A percentile compares a stretch with the other conserved stretches of the same genome.
Conservation (phyloP, 2,797 vertebrate species). For the Avahi laniger region DNA sequence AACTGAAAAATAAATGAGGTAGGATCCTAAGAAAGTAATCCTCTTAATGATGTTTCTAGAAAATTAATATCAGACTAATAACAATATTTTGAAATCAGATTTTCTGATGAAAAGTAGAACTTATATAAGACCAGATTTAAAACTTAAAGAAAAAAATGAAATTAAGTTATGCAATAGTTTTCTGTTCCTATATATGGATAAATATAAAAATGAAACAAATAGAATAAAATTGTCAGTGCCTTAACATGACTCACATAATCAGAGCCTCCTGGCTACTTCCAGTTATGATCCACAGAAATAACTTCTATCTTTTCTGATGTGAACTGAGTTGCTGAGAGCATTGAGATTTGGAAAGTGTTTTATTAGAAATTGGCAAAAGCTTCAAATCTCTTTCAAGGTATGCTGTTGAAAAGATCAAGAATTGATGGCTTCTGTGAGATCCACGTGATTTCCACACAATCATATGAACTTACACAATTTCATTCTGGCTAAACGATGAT, state of each 20-base stretch:
- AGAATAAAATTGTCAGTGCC: not conserved
- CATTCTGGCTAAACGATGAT: not conserved
- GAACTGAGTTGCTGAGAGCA: not conserved
- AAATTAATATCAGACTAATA: not conserved
- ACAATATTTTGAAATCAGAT: not conserved
- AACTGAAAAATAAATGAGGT: constrained; percentile 21
- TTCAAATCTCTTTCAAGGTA: constrained; percentile 9
- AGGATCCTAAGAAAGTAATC: not conserved
- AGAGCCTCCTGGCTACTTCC: not conserved
- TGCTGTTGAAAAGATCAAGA: not conserved
- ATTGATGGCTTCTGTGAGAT: not conserved
- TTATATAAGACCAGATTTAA: not conserved
- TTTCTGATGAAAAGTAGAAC: constrained; percentile 25
- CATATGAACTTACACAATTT: not conserved
- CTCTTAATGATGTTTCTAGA: not conserved
- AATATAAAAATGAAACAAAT: constrained; percentile 14
- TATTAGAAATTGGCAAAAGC: not conserved
- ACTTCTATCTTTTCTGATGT: not conserved
- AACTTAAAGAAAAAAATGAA: not conserved
- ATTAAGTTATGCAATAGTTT: not conserved
- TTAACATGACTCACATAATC: not conserved
- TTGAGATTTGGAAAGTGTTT: not conserved
- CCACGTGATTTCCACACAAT: not conserved
- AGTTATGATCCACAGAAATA: constrained; percentile 19
- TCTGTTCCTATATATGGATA: not conserved